Percentiles rank a stretch among this genome's conserved stretches.
Conservation (phyloP, 2,797 vertebrate species). For the Lateolabrax maculatus region DNA sequence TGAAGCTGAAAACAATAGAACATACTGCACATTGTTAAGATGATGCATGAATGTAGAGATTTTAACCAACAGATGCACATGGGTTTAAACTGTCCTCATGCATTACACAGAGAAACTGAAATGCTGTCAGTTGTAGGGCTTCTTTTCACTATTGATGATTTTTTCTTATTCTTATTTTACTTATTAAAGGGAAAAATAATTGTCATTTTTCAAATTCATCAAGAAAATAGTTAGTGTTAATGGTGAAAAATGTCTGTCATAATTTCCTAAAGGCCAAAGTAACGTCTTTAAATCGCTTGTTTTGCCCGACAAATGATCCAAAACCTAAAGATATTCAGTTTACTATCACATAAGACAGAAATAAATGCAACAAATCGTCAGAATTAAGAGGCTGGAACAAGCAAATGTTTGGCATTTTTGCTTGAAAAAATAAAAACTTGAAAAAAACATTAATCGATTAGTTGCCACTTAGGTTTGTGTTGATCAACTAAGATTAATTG, state of each 20-base stretch:
- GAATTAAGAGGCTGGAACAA: not conserved
- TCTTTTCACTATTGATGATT: not conserved
- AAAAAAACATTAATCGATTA: not conserved
- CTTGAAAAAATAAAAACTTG: not conserved
- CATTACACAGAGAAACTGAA: not conserved
- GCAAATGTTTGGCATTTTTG: not conserved
- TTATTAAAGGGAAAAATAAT: too few species aligned
- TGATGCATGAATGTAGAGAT: conserved; percentile 1
- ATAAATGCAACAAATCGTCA: not conserved
- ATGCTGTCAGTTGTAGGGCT: not conserved
- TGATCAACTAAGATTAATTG: not conserved
- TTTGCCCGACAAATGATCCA: not conserved
- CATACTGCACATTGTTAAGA: not conserved
- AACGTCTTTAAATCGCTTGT: not conserved
- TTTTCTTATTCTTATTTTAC: too few species aligned
- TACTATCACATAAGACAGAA: not conserved
- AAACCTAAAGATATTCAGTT: conserved; percentile 10
- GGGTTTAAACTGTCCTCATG: not conserved
- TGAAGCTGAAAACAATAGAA: conserved; percentile 36
- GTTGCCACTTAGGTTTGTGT: not conserved
- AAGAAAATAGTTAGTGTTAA: not conserved
- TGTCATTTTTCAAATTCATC: not conserved
- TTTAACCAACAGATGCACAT: not conserved
- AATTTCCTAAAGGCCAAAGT: not conserved
- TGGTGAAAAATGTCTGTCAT: not conserved